Evolutionary conservation across 2,888 invertebrate genomes (phyloP), one percentile per base, ranked within the genome.

Genomic region (Colostygia pectinataria): DNA sequence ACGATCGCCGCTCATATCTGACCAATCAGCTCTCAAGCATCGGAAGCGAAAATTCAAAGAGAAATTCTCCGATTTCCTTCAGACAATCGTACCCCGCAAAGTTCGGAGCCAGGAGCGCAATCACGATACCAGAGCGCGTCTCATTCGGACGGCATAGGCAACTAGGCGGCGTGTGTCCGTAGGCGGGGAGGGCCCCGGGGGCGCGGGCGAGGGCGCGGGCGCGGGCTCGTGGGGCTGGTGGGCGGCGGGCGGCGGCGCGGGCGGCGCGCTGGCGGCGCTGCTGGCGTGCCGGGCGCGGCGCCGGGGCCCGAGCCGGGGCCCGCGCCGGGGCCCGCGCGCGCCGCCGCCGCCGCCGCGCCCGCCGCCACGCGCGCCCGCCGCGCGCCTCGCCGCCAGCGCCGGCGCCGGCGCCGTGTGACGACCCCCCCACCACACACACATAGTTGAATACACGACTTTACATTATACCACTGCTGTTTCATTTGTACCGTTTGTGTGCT

Each of bases 361-460:
- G 68, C 75, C 80, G 66, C 89, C 81, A 68, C 81, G 80, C 72
- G 73, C 85, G 66, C 78, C 82, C 72, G 88, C 83, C 63, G 80
- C 83, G 48, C 77, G 79, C 56, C 83, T 78, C 34, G 63, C 63
- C 54, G 64, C 66, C 42, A n/a, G n/a, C n/a, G n/a, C n/a, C n/a
- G n/a, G 76, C 74, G 1, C 76, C 48, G 83, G 87, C 80, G 82
- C 85, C 65, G 89, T 89, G 74, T 89, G 86, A 88, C 80, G 77
- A 25, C 25, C 8, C 8, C 65, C 72, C 65, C 63, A 64, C 36
- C 52, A 53, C 66, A 61, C 66, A 67, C 69, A 12, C 65, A 63
- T 71, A 74, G 61, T 72, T 73, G 68, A 81, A 79, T 86, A 86
- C 83, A 83, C 77, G 61, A 84, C 71, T 84, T 82, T 83, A 75